A percentile compares a stretch with the other conserved stretches of the same genome.
Conservation (phyloP, 2,797 vertebrate species). For the Chrosomus eos region DNA sequence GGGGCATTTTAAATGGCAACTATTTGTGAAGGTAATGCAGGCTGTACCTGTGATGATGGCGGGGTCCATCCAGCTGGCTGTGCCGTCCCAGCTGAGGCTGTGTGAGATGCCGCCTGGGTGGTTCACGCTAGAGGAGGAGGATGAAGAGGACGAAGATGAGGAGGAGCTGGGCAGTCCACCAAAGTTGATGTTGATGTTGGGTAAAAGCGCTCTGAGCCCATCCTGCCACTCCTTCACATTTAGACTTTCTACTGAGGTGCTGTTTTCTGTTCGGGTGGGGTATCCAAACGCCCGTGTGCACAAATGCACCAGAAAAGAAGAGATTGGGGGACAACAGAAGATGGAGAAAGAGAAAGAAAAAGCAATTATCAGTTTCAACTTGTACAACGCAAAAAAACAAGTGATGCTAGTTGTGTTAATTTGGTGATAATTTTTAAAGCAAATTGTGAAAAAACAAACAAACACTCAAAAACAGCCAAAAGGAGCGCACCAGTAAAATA, state of each 20-base stretch:
- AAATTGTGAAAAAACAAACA: neutral
- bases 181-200: constrained; percentile 98
- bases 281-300: neutral
- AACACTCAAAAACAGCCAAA: neutral
- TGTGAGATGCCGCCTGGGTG: constrained; percentile 85
- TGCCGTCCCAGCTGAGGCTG: constrained; percentile 89
- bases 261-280: constrained; percentile 81
- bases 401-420: neutral
- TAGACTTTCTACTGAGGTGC: constrained; percentile 89
- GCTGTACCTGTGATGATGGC: constrained; percentile 85
- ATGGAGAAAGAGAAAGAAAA: neutral
- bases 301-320: neutral
- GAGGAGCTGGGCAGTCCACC: constrained; percentile 91
- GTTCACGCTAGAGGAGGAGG: constrained; percentile 82
- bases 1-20: neutral
- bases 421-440: neutral
- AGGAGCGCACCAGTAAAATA: neutral
- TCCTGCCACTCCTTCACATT: constrained; percentile 97
- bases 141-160: constrained; percentile 80
- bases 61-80: constrained; percentile 94
- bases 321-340: neutral
- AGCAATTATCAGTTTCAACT: constrained; percentile 4
- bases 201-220: constrained; percentile 92
- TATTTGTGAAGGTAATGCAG: neutral
- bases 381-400: neutral